Evolutionary conservation across 2,113 vertebrate species (phyloP).

Genomic region (Alces alces): DNA sequence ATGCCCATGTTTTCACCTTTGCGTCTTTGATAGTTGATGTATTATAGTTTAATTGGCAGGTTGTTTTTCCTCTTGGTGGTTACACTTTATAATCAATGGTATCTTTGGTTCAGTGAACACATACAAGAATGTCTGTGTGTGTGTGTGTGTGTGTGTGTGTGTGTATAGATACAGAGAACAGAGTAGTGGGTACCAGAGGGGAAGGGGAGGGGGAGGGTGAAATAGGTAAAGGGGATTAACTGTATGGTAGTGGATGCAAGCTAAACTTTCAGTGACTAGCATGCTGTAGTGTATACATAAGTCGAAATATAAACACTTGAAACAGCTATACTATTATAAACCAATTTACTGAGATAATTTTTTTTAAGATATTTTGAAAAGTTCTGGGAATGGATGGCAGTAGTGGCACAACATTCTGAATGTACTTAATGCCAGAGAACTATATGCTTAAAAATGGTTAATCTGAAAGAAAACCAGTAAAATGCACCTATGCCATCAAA

Average conservation of each 20-base stretch:
- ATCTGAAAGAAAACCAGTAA: neutral
- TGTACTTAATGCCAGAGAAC: neutral
- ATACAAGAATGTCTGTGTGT: neutral
- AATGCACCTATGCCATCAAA: neutral
- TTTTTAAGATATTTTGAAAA: neutral
- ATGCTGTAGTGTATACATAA: neutral
- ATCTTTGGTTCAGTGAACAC: neutral
- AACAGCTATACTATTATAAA: neutral
- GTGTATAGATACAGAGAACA: neutral
- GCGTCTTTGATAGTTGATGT: neutral
- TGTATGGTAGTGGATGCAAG: neutral
- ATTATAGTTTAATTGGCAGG: neutral
- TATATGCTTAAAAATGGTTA: neutral
- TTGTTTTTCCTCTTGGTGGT: neutral
- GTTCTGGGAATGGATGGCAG: neutral
- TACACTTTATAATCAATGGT: neutral
- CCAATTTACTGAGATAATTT: neutral
- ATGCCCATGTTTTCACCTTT: neutral
- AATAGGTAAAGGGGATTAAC: neutral
- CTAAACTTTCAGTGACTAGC: neutral
- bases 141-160: too few relatives aligned
- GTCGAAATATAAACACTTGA: neutral
- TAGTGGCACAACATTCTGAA: neutral
- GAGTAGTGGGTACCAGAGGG: neutral
- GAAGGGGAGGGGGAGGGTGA: neutral